Base-by-base conservation (phyloP, 1,140 invertebrate genomes). In the Lethocerus indicus region DNA sequence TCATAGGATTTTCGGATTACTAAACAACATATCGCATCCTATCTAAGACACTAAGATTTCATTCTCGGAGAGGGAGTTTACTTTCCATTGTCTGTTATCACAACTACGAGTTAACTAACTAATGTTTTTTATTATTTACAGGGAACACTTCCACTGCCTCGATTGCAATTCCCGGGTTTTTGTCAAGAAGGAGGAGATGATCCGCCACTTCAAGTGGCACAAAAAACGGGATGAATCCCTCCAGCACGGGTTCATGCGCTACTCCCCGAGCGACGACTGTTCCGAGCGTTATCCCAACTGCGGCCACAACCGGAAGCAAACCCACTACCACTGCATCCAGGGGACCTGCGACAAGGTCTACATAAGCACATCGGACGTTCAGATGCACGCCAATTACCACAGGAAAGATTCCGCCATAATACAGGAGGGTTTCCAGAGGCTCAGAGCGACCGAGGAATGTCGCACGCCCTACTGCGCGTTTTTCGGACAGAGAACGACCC, bases 301-400 rank as follows among this genome's bases (percentile, higher is more conserved):
- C 66, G 81, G 82, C 2, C 92, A 97, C 68, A 96, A 96, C 66
- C 71, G 88, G 50, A 93, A 94, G 62, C 94, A 98, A 66, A 98
- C 94, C 0, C 94, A 98, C 63, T 98, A 98, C 65, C 93, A 98
- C 65, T 98, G 93, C 65, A 81, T 97, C 48, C 91, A 96, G 66
- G 74, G 52, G 21, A 54, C 50, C n/a, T 54, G 47, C 37, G 49
- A 52, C 44, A 56, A 49, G 43, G 87, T 95, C 0, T 98, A 98
- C 67, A 94, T 97, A 64, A 95, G 90, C 58, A 98, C 94, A 3
- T 95, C 90, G 26, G 94, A 98, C 67, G 94, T 98, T 1, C 93
- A 97, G 68, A 98, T 98, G 93, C 94, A 98, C 65, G 91, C 92
- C 2, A 97, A 96, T 68, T 97, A 95, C 64, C 94, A 98, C 63